phyloP scores from a whole-genome alignment of 2,888 invertebrate genomes.

The Coremacera marginata region DNA sequence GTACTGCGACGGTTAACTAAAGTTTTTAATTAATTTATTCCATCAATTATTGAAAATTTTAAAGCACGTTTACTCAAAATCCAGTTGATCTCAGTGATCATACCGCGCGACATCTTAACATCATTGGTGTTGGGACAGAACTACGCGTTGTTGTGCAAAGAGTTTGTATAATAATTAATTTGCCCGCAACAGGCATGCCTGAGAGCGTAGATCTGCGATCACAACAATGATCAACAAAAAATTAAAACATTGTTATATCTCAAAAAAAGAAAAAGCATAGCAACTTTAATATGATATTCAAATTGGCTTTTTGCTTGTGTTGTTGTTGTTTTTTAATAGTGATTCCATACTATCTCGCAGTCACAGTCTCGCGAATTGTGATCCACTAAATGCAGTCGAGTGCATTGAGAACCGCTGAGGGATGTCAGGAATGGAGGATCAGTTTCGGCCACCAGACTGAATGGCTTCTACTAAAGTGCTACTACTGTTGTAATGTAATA shows the following conservation, averaged over 20 bases:
- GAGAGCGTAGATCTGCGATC: background rate
- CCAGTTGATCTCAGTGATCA: conserved; percentile 14
- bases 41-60: too few relatives aligned
- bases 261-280: background rate
- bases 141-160: conserved; percentile 34
- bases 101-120: conserved; percentile 39
- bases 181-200: background rate
- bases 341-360: conserved; percentile 24
- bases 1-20: background rate
- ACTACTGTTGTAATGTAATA: conserved; percentile 1
- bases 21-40: too few relatives aligned
- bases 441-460: conserved; percentile 3
- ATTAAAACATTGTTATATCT: background rate
- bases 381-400: conserved; percentile 52
- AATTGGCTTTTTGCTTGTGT: background rate
- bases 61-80: background rate
- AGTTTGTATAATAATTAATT: background rate
- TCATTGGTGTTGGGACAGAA: conserved; percentile 18
- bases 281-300: conserved; percentile 14
- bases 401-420: conserved; percentile 43
- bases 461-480: background rate
- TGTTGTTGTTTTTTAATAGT: background rate
- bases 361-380: conserved; percentile 46
- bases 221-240: conserved; percentile 7
- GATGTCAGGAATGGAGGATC: conserved; percentile 3